Conservation (phyloP, 2,888 invertebrate species). For the Platypus cylindrus region DNA sequence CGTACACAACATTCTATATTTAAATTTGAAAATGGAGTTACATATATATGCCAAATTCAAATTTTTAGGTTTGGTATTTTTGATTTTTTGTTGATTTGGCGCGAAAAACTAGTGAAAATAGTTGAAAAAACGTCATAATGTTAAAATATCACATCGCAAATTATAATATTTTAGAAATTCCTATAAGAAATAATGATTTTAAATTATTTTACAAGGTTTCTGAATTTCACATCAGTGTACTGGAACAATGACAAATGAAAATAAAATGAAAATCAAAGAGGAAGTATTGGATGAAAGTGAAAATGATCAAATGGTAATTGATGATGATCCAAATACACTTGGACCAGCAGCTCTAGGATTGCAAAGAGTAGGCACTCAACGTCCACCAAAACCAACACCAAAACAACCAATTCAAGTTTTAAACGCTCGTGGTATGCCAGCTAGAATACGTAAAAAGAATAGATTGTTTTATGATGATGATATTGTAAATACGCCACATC, state of each 20-base stretch:
- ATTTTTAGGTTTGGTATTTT: slow-evolving; percentile 18
- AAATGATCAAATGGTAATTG: slow-evolving; percentile 39
- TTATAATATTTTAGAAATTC: too few relatives aligned
- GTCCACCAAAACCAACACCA: slow-evolving; percentile 53
- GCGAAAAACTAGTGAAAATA: too few relatives aligned
- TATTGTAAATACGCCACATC: slow-evolving; percentile 67
- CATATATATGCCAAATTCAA: slow-evolving; percentile 35
- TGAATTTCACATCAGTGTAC: too few relatives aligned
- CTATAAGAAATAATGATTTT: too few relatives aligned
- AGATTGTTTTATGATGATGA: slow-evolving; percentile 78
- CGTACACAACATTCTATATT: slow-evolving; percentile 25
- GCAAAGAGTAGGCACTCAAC: slow-evolving; percentile 69
- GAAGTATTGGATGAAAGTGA: slow-evolving; percentile 47
- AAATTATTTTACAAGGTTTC: too few relatives aligned
- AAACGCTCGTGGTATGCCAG: slow-evolving; percentile 82
- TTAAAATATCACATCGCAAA: too few relatives aligned
- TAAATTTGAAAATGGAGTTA: slow-evolving; percentile 34
- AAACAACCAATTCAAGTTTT: slow-evolving; percentile 65
- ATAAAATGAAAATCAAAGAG: slow-evolving; percentile 35
- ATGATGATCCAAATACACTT: slow-evolving; percentile 53
- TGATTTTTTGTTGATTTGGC: too few relatives aligned
- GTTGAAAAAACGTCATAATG: too few relatives aligned
- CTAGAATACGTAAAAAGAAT: slow-evolving; percentile 80
- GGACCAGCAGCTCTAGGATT: slow-evolving; percentile 70
- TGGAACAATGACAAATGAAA: slow-evolving; percentile 26